These are phyloP conservation scores for Ciconia maguari DNA, from an alignment of 2,113 vertebrate genomes.

Conservation along the genomic window DNA sequence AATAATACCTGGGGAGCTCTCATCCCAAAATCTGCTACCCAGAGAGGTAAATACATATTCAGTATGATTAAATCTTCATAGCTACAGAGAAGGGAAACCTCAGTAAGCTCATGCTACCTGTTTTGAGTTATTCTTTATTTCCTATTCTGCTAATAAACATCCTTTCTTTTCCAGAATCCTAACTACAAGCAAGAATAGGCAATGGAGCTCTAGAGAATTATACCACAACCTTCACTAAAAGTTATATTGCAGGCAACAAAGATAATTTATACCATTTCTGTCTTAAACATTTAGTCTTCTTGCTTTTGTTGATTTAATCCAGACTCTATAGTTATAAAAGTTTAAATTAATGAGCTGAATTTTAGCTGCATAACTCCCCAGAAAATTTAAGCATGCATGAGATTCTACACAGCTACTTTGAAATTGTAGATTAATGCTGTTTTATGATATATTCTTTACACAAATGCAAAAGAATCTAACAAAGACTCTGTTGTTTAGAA, in stretches of 20 bases:
- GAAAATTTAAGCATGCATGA: neutral
- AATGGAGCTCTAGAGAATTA: neutral
- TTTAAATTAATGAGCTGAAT: conserved; percentile 12
- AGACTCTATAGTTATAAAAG: neutral
- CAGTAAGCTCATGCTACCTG: neutral
- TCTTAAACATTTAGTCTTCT: neutral
- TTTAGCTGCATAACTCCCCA: neutral
- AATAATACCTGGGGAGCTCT: neutral
- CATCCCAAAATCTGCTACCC: neutral
- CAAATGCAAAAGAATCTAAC: neutral
- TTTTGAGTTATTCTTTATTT: neutral
- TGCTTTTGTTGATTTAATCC: neutral
- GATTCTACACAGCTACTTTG: neutral
- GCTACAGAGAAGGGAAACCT: neutral
- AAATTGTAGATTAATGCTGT: neutral
- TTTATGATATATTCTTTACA: neutral
- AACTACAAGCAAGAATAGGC: neutral
- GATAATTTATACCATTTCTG: neutral
- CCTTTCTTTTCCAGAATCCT: neutral
- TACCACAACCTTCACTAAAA: neutral
- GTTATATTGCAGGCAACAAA: neutral
- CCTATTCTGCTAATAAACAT: neutral
- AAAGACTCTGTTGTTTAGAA: neutral
- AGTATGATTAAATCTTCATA: neutral
- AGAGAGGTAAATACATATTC: neutral